phyloP scores from a whole-genome alignment of 2,113 vertebrate species.

The Plecturocebus donacophilus region DNA sequence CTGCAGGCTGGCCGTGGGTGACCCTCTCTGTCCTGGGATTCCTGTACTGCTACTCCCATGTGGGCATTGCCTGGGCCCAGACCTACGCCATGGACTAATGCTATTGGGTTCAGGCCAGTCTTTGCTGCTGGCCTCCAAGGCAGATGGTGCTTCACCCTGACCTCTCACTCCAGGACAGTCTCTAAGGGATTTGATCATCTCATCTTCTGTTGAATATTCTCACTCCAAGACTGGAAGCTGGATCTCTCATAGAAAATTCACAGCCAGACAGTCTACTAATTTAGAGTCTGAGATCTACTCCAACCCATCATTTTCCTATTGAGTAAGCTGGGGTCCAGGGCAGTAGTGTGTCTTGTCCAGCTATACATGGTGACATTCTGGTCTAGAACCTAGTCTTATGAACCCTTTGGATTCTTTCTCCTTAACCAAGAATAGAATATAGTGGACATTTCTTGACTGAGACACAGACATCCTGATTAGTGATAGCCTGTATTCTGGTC shows the following conservation, averaged over 20 bases:
- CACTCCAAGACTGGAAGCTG: background rate
- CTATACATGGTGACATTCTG: background rate
- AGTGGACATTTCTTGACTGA: background rate
- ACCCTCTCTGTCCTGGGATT: conserved; percentile 85
- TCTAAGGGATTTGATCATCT: background rate
- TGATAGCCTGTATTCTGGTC: background rate
- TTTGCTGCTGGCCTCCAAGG: background rate
- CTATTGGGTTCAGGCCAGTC: background rate
- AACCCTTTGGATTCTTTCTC: background rate
- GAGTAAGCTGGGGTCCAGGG: too few species aligned
- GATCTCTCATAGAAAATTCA: background rate
- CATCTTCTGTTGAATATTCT: background rate
- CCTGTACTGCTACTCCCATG: conserved; percentile 87
- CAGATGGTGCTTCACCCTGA: background rate
- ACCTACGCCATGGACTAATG: background rate
- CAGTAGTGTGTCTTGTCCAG: background rate
- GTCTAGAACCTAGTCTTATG: background rate
- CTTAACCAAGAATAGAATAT: background rate
- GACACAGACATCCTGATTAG: background rate
- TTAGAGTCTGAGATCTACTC: background rate
- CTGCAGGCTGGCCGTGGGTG: conserved; percentile 87
- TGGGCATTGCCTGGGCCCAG: conserved; percentile 88
- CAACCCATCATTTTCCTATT: background rate
- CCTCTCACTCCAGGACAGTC: background rate
- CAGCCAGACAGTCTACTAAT: background rate